Evolutionary conservation across 1,140 invertebrate species (phyloP), one percentile per base, ranked within the genome.

Genomic region (Chymomyza costata): DNA sequence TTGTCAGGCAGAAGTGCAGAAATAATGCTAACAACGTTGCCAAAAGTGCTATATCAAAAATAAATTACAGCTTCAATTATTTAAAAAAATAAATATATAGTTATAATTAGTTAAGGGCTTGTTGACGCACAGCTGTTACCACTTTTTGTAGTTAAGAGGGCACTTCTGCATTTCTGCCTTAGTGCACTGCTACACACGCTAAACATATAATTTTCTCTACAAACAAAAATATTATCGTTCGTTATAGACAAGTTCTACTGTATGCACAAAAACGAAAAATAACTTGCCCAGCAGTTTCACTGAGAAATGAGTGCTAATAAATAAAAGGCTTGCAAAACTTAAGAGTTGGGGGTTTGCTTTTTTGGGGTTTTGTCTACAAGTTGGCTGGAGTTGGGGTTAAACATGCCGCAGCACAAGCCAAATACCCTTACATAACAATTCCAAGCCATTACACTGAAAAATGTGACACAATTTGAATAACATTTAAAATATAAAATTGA

Each of bases 381-480:
- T 28, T 28, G 25, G 5, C 10, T 6, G 5, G 25, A 5, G 25
- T 10, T 16, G n/a, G 3, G 21, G 45, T 25, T 2, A 19, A 13
- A 35, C 18, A 35, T 10, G 16, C 6, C 15, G 7, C 39, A 10
- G 14, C 8, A 21, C 11, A 13, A 19, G 31, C 8, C 30, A 44
- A 34, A 19, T 35, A 52, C 50, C 50, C 50, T 35, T 44, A 18
- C 31, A 44, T 21, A 25, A 78, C 71, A 65, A 70, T 76, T 78
- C 71, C 71, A 55, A 70, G 66, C 73, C 71, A 78, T 78, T 78
- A 80, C 73, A 71, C 71, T 78, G 73, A 78, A 73, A 78, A 78
- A 78, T 78, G 71, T 78, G 71, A 63, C 71, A 78, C 71, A 80
- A 78, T 78, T 78, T 78, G 71, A 78, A 78, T 78, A 78, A 78